Percentiles rank a stretch among this genome's conserved stretches.
phyloP scores from a whole-genome alignment of 2,888 invertebrate species.

The Drosophila suboccidentalis region DNA sequence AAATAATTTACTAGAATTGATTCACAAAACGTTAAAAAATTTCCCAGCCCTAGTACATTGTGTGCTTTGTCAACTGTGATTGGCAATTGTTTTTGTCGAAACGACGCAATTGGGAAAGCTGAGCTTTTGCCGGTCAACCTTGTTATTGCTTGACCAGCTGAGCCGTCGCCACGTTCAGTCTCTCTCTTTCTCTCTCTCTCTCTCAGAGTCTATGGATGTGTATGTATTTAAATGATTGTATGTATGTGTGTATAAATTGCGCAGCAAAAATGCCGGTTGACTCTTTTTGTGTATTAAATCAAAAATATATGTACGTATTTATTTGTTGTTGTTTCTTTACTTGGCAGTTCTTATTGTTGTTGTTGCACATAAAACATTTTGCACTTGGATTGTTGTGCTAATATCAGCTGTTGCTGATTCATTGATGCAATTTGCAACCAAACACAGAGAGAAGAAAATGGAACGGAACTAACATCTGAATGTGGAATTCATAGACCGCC shows the following conservation, averaged over 20 bases:
- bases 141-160: conserved; percentile 76
- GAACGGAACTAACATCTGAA: conserved; percentile 31
- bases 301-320: conserved; percentile 17
- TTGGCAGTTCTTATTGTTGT: conserved; percentile 14
- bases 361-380: conserved; percentile 5
- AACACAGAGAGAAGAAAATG: conserved; percentile 11
- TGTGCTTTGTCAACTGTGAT: conserved; percentile 25
- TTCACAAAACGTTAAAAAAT: background rate
- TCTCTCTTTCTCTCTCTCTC: background rate
- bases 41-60: conserved; percentile 9
- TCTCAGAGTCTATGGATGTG: conserved; percentile 11
- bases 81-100: conserved; percentile 19
- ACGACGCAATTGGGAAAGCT: conserved; percentile 78
- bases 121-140: conserved; percentile 66
- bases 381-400: conserved; percentile 14
- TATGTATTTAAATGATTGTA: conserved; percentile 15
- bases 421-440: conserved; percentile 15
- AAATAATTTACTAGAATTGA: background rate
- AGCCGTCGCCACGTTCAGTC: conserved; percentile 32
- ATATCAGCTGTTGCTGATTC: conserved; percentile 33
- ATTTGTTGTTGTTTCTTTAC: conserved; percentile 21
- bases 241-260: conserved; percentile 61
- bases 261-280: conserved; percentile 75
- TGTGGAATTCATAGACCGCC: conserved; percentile 29
- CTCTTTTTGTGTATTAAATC: conserved; percentile 45